Evolutionary conservation across 2,888 invertebrate genomes (phyloP).

Genomic region (Heliconius aoede): DNA sequence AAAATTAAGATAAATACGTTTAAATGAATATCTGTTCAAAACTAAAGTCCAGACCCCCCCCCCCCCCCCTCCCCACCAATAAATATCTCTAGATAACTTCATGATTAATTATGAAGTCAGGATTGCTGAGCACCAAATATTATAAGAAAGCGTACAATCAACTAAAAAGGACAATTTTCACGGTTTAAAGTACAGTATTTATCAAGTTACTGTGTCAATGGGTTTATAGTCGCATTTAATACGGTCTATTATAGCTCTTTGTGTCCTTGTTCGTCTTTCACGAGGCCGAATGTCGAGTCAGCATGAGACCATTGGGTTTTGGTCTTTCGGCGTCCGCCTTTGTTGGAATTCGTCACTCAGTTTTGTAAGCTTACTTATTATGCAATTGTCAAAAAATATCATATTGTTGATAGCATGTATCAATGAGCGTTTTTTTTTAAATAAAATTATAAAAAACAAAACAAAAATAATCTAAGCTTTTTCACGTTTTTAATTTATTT

Average conservation of each 20-base stretch:
- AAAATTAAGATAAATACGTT: too few relatives aligned
- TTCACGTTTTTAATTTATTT: too few relatives aligned
- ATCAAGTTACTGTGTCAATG: conserved; percentile 69
- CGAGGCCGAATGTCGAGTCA: conserved; percentile 62
- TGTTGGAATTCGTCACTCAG: conserved; percentile 57
- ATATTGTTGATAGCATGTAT: neutral
- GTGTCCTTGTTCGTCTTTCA: conserved; percentile 64
- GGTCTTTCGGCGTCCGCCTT: conserved; percentile 59
- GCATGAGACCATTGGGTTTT: conserved; percentile 62
- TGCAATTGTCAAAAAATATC: conserved; percentile 48
- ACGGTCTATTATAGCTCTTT: conserved; percentile 68
- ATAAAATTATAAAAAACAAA: too few relatives aligned
- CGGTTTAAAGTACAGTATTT: conserved; percentile 60
- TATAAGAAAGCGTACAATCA: conserved; percentile 10
- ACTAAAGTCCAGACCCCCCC: too few relatives aligned
- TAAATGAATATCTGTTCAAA: too few relatives aligned
- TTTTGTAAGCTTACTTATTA: conserved; percentile 48
- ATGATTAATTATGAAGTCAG: neutral
- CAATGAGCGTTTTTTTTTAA: neutral
- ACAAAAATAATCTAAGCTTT: too few relatives aligned
- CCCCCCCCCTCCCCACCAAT: too few relatives aligned
- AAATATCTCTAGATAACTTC: too few relatives aligned
- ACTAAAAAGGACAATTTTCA: conserved; percentile 40
- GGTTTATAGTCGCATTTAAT: conserved; percentile 67
- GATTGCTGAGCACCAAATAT: neutral